phyloP scores from a whole-genome alignment of 2,797 vertebrate genomes.

The Strix occidentalis region DNA sequence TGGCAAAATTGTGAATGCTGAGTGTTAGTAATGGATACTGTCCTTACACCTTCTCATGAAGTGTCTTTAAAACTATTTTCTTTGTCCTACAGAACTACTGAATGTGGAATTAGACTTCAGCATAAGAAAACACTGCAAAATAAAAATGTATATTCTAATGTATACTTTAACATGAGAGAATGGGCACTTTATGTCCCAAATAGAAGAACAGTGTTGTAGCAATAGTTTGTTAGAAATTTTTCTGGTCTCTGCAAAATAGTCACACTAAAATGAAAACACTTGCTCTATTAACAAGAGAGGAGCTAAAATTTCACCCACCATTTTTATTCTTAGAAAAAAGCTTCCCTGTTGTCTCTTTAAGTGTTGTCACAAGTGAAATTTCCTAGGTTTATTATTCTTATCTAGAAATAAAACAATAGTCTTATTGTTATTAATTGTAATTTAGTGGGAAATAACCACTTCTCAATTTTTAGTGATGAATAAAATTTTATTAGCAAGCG shows the following conservation, averaged over 20 bases:
- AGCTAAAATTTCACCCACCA: background rate
- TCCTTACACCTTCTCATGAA: background rate
- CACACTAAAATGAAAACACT: background rate
- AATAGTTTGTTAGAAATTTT: background rate
- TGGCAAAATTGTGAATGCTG: background rate
- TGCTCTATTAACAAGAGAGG: background rate
- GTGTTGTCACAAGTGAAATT: background rate
- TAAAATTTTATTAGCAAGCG: too few species aligned
- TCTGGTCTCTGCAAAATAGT: background rate
- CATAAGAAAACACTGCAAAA: background rate
- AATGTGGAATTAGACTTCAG: background rate
- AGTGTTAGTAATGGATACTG: background rate
- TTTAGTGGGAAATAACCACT: too few species aligned
- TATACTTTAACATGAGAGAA: background rate
- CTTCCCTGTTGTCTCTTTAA: background rate
- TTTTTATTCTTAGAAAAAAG: background rate
- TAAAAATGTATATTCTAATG: background rate
- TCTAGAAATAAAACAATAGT: background rate
- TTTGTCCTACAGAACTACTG: background rate
- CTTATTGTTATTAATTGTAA: too few species aligned
- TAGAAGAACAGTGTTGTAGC: background rate
- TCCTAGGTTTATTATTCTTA: background rate
- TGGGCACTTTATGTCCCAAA: background rate
- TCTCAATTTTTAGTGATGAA: too few species aligned
- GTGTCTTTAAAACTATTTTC: background rate